phyloP scores from a whole-genome alignment of 1,140 invertebrate genomes.

The Bombus polaris region DNA sequence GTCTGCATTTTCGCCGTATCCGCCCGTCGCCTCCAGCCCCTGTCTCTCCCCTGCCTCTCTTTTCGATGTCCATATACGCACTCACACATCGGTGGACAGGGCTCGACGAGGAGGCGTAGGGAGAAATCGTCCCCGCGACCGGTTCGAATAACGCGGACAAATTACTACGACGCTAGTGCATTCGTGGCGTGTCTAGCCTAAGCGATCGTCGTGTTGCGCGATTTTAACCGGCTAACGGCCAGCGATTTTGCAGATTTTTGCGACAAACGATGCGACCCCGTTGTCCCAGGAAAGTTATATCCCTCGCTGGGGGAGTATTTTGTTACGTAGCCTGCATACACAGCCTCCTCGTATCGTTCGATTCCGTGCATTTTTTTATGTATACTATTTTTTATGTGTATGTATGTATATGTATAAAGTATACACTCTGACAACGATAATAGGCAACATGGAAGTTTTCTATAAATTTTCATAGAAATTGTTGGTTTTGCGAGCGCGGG shows the following conservation, averaged over 20 bases:
- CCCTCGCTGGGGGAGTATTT: slow-evolving; percentile 41
- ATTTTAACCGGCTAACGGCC: slow-evolving; percentile 65
- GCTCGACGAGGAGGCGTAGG: not conserved
- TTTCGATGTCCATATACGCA: slow-evolving; percentile 30
- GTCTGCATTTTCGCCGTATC: slow-evolving; percentile 67
- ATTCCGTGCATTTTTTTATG: slow-evolving; percentile 14
- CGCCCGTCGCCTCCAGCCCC: slow-evolving; percentile 47
- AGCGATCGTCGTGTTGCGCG: slow-evolving; percentile 66
- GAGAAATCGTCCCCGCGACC: slow-evolving; percentile 65
- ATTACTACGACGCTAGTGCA: slow-evolving; percentile 73
- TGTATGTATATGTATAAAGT: no score
- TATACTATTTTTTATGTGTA: not conserved
- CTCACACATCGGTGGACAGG: not conserved
- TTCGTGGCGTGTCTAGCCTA: slow-evolving; percentile 66
- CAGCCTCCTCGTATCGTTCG: not conserved
- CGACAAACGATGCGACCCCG: slow-evolving; percentile 54
- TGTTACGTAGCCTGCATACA: slow-evolving; percentile 27
- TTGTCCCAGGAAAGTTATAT: slow-evolving; percentile 40
- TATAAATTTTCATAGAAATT: slow-evolving; percentile 54
- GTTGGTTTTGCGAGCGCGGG: not conserved
- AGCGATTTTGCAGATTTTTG: slow-evolving; percentile 66
- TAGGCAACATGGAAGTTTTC: slow-evolving; percentile 36
- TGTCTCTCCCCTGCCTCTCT: slow-evolving; percentile 28
- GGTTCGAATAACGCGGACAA: slow-evolving; percentile 79
- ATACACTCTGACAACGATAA: slow-evolving; percentile 20